Percentiles rank a stretch among this genome's conserved stretches.
phyloP scores from a whole-genome alignment of 2,888 invertebrate genomes.

The Leptinotarsa tumamoca region DNA sequence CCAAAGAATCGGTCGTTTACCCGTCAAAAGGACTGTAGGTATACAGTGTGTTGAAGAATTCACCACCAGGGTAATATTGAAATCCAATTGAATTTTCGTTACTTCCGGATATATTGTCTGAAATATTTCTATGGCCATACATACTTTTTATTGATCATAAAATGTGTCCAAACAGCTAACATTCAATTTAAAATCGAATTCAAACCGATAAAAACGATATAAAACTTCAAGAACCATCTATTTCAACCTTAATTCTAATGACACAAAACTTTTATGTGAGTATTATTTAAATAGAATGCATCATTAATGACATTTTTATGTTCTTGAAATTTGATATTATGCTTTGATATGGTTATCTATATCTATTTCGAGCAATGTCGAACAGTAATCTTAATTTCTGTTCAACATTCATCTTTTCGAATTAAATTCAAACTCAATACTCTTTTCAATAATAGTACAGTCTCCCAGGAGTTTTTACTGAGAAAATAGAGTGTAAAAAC shows the following conservation, averaged over 20 bases:
- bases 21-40: not conserved
- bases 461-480: no score
- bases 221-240: constrained; percentile 1
- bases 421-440: no score
- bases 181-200: not conserved
- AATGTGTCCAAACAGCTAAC: not conserved
- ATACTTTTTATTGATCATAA: not conserved
- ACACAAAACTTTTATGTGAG: not conserved
- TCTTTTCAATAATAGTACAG: no score
- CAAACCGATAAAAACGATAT: constrained; percentile 4
- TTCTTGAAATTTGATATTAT: not conserved
- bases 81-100: not conserved
- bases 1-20: constrained; percentile 22
- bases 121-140: not conserved
- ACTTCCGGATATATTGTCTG: not conserved
- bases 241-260: not conserved
- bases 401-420: no score
- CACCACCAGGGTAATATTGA: no score
- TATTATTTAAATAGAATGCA: not conserved
- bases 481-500: no score
- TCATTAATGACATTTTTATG: constrained; percentile 4
- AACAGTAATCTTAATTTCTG: no score
- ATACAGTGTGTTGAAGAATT: not conserved
- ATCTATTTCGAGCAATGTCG: no score
- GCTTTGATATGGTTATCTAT: not conserved